These are phyloP conservation scores for Trididemnum nubilum DNA, from an alignment of 23 tunicate genomes.

Conservation along the genomic window DNA sequence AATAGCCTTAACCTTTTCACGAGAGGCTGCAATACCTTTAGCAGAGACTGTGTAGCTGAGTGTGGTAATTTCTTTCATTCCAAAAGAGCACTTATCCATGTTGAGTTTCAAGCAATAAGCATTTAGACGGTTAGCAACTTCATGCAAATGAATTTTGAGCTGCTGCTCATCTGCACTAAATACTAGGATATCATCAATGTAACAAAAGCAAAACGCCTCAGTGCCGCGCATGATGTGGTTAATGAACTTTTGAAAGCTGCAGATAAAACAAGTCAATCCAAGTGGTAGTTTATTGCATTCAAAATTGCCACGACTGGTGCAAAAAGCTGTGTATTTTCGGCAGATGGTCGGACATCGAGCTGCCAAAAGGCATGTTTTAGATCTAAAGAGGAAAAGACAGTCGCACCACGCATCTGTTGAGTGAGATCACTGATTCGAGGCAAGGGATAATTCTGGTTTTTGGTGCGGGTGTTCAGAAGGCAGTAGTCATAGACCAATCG, in stretches of 20 bases:
- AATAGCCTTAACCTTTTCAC: background rate
- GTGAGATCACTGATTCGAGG: background rate
- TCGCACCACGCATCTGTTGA: too few species aligned
- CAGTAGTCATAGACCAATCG: background rate
- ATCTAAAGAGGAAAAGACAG: too few species aligned
- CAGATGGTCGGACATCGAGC: too few species aligned
- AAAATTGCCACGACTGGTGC: too few species aligned
- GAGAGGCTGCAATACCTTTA: constrained; percentile 30
- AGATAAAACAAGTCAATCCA: background rate
- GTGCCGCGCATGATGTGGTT: background rate
- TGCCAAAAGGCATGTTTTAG: too few species aligned
- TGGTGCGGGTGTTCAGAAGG: background rate
- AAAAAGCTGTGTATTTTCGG: too few species aligned
- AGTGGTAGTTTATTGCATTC: constrained; percentile 15
- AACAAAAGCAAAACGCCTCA: constrained; percentile 7
- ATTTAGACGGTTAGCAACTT: constrained; percentile 2
- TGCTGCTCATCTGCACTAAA: background rate
- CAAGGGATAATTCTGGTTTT: background rate
- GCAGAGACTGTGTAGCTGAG: constrained; percentile 21
- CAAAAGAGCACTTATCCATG: constrained; percentile 32
- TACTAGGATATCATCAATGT: constrained; percentile 11
- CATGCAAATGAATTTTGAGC: constrained; percentile 11
- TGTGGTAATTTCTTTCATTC: background rate
- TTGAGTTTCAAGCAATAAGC: constrained; percentile 8
- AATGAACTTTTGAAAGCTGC: constrained; percentile 7